Evolutionary conservation across 2,888 invertebrate species (phyloP).

Genomic region (Thelaira solivaga): DNA sequence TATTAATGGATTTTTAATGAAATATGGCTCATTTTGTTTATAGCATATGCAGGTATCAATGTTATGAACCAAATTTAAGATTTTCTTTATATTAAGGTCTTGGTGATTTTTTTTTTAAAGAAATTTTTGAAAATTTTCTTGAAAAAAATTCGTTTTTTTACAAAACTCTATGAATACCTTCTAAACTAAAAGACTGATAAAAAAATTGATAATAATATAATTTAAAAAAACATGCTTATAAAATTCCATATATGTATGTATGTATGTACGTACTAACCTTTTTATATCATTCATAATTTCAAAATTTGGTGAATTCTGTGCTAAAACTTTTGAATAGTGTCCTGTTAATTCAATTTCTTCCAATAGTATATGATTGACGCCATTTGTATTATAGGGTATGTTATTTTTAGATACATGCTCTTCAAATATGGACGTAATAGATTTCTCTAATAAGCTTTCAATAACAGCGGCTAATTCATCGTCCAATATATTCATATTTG

Average conservation of each 20-base stretch:
- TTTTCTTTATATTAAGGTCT: too few relatives aligned
- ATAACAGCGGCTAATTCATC: conserved; percentile 80
- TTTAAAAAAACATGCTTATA: too few relatives aligned
- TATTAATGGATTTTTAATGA: too few relatives aligned
- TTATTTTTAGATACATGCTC: conserved; percentile 81
- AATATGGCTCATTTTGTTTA: too few relatives aligned
- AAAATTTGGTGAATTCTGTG: conserved; percentile 79
- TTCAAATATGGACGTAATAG: conserved; percentile 84
- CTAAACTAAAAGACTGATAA: too few relatives aligned
- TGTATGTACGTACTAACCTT: conserved; percentile 61
- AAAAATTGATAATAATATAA: too few relatives aligned
- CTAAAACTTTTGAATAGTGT: conserved; percentile 83
- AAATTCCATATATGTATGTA: background rate
- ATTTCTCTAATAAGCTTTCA: conserved; percentile 82
- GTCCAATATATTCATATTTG: conserved; percentile 73
- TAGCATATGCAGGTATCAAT: too few relatives aligned
- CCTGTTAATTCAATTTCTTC: conserved; percentile 84
- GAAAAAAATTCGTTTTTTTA: too few relatives aligned
- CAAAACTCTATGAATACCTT: too few relatives aligned
- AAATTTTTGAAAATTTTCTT: too few relatives aligned
- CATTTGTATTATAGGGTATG: conserved; percentile 82
- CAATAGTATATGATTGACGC: conserved; percentile 84
- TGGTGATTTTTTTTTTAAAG: too few relatives aligned
- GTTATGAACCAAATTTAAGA: too few relatives aligned
- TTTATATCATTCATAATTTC: conserved; percentile 75